Evolutionary conservation across 2,797 vertebrate genomes (phyloP).

Genomic region (Rhinichthys osculus): DNA sequence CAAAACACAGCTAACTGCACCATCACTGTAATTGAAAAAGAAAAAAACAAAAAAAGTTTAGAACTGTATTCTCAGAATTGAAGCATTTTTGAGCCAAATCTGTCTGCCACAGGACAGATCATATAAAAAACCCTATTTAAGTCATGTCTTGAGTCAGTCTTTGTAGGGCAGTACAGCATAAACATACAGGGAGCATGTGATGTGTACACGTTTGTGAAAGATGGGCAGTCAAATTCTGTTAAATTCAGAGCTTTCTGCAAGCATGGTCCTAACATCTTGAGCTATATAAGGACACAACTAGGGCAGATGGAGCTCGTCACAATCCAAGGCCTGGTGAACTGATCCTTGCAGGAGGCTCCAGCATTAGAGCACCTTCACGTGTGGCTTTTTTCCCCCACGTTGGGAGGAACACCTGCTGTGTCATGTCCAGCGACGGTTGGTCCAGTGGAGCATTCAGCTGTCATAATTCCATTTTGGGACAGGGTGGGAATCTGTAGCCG

Average conservation of each 20-base stretch:
- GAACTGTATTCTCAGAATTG: not conserved
- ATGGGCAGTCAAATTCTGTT: not conserved
- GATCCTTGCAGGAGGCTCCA: conserved; percentile 12
- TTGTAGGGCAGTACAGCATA: not conserved
- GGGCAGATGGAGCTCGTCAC: not conserved
- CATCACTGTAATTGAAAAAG: not conserved
- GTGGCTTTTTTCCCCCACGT: not conserved
- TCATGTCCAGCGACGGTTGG: conserved; percentile 22
- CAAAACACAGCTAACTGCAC: not conserved
- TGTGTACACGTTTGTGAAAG: not conserved
- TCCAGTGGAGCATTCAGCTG: conserved; percentile 28
- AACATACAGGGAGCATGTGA: not conserved
- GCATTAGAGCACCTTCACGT: conserved; percentile 25
- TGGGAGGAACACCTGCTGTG: conserved; percentile 45
- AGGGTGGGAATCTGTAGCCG: conserved; percentile 1
- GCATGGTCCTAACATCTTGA: not conserved
- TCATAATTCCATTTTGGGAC: conserved; percentile 54
- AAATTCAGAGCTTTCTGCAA: not conserved
- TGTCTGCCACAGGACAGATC: not conserved
- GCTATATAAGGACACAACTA: conserved; percentile 31
- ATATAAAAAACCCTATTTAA: not conserved
- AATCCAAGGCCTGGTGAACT: conserved; percentile 14
- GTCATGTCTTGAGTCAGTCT: not conserved
- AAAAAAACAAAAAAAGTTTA: not conserved
- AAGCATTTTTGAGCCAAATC: not conserved